Evolutionary conservation across 2,797 vertebrate species (phyloP).

Genomic region (Chaenodraco wilsoni): DNA sequence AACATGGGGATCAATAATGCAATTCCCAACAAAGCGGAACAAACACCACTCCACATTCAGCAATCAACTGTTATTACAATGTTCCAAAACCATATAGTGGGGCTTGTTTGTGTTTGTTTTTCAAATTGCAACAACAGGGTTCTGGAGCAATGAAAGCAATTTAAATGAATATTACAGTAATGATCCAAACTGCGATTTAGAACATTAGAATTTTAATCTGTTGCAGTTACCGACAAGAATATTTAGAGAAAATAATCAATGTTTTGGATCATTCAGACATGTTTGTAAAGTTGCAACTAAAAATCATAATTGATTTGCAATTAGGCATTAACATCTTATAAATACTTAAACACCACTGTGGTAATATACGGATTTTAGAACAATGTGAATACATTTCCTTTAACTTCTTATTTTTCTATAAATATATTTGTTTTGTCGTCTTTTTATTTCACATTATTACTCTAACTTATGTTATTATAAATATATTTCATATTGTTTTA

Average conservation of each 20-base stretch:
- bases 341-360: no score
- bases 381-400: no score
- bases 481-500: no score
- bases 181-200: slow-evolving; percentile 7
- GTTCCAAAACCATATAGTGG: slow-evolving; percentile 31
- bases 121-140: background rate
- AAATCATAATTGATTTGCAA: no score
- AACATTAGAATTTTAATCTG: slow-evolving; percentile 11
- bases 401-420: no score
- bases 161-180: slow-evolving; percentile 7
- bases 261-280: background rate
- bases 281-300: no score
- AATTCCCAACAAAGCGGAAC: slow-evolving; percentile 15
- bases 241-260: background rate
- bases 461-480: no score
- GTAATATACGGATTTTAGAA: no score
- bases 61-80: slow-evolving; percentile 43
- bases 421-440: no score
- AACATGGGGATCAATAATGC: slow-evolving; percentile 4
- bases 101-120: slow-evolving; percentile 5
- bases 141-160: slow-evolving; percentile 17
- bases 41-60: slow-evolving; percentile 16
- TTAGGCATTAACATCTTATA: no score
- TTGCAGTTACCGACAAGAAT: background rate
- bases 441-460: no score